Conservation (phyloP, 2,797 vertebrate genomes). For the Setipinna tenuifilis region DNA sequence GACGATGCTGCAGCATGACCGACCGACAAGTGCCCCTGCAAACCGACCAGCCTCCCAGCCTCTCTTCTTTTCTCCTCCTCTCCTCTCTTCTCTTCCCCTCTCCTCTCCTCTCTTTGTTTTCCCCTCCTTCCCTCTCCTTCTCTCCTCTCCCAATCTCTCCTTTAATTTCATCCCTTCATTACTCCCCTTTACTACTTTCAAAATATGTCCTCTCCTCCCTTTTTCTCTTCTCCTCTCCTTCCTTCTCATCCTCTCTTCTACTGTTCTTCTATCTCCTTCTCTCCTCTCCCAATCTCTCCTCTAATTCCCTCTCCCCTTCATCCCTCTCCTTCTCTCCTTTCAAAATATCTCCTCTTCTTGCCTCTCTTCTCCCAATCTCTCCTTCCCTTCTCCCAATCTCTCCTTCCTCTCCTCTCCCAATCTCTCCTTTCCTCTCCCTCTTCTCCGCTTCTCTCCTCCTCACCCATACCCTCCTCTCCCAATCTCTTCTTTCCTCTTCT, state of each 20-base stretch:
- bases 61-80: background rate
- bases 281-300: background rate
- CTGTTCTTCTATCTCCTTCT: background rate
- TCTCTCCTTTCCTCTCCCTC: background rate
- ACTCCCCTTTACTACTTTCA: no score
- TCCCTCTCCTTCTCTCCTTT: background rate
- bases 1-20: background rate
- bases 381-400: background rate
- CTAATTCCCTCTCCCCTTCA: background rate
- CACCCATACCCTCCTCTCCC: no score
- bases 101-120: background rate
- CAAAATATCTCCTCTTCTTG: background rate
- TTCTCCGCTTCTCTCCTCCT: background rate
- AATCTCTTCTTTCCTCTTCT: background rate
- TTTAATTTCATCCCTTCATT: background rate
- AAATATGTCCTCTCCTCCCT: background rate
- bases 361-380: background rate
- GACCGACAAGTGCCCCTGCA: background rate
- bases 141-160: background rate
- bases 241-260: background rate
- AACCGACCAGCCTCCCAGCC: background rate
- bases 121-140: background rate
- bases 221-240: background rate
- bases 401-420: background rate
- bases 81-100: background rate